Conservation (phyloP, 1,140 invertebrate species). For the Caenorhabditis briggsae region DNA sequence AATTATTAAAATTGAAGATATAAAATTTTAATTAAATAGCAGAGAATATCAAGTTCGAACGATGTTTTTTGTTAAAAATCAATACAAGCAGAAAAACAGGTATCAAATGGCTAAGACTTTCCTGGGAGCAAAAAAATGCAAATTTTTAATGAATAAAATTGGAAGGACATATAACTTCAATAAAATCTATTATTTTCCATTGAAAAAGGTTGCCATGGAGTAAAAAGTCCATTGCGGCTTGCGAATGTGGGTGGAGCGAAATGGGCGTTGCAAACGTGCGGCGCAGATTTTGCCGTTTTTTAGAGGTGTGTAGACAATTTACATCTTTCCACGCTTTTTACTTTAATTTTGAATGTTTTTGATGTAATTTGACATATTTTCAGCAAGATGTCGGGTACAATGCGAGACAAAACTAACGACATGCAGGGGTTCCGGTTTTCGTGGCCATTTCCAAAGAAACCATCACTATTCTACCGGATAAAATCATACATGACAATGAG, state of each 20-base stretch:
- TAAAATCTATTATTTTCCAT: background rate
- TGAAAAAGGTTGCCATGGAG: slow-evolving; percentile 9
- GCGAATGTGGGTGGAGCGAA: slow-evolving; percentile 1
- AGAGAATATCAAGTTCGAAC: too few species aligned
- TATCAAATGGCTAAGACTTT: too few species aligned
- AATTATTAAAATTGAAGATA: background rate
- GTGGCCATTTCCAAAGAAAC: slow-evolving; percentile 72
- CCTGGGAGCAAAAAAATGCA: too few species aligned
- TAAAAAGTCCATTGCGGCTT: slow-evolving; percentile 48
- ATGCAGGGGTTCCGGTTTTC: slow-evolving; percentile 65
- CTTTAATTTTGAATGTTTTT: background rate
- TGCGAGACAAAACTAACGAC: slow-evolving; percentile 54
- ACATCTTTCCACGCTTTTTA: slow-evolving; percentile 1
- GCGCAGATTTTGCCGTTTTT: slow-evolving; percentile 5
- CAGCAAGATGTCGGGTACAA: slow-evolving; percentile 60
- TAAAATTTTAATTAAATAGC: background rate
- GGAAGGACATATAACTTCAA: background rate
- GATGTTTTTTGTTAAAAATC: too few species aligned
- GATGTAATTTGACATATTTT: background rate
- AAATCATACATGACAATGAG: slow-evolving; percentile 71
- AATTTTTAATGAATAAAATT: background rate
- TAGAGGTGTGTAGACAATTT: background rate
- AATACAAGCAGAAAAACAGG: too few species aligned
- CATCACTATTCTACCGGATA: slow-evolving; percentile 66
- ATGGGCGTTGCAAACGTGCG: background rate